phyloP scores from a whole-genome alignment of 2,797 vertebrate species.

The Melanogrammus aeglefinus region DNA sequence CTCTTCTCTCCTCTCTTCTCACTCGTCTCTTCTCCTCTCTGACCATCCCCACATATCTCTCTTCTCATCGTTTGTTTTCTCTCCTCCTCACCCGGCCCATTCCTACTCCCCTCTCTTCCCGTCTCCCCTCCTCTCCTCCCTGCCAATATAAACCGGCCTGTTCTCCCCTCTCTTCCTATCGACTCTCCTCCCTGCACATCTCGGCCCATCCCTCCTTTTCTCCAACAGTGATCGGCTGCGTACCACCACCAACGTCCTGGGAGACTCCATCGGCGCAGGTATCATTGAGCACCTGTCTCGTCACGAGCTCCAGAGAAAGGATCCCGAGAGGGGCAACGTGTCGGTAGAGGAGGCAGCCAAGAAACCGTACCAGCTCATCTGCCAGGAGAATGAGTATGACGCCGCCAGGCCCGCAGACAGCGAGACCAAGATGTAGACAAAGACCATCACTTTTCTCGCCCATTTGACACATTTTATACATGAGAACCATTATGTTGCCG shows the following conservation, averaged over 20 bases:
- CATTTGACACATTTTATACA: constrained; percentile 20
- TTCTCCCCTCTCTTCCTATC: no score
- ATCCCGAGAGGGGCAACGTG: constrained; percentile 84
- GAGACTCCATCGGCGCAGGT: constrained; percentile 93
- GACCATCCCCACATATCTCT: no score
- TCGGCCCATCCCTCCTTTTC: neutral
- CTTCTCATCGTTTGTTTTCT: no score
- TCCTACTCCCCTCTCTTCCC: no score
- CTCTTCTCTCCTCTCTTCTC: neutral
- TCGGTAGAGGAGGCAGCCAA: constrained; percentile 90
- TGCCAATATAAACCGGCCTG: no score
- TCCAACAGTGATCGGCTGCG: constrained; percentile 86
- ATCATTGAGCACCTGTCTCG: constrained; percentile 93
- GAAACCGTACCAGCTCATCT: constrained; percentile 87
- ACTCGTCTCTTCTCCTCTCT: no score
- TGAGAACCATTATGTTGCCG: neutral
- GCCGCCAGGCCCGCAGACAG: constrained; percentile 79
- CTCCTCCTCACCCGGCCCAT: no score
- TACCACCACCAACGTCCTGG: constrained; percentile 92
- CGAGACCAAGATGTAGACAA: constrained; percentile 92
- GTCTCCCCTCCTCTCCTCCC: no score
- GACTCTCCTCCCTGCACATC: neutral
- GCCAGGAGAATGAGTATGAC: constrained; percentile 81
- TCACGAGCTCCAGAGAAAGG: constrained; percentile 83
- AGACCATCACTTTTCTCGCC: constrained; percentile 1